Evolutionary conservation across 2,888 invertebrate genomes (phyloP), one percentile per base, ranked within the genome.

Genomic region (Oscheius onirici): DNA sequence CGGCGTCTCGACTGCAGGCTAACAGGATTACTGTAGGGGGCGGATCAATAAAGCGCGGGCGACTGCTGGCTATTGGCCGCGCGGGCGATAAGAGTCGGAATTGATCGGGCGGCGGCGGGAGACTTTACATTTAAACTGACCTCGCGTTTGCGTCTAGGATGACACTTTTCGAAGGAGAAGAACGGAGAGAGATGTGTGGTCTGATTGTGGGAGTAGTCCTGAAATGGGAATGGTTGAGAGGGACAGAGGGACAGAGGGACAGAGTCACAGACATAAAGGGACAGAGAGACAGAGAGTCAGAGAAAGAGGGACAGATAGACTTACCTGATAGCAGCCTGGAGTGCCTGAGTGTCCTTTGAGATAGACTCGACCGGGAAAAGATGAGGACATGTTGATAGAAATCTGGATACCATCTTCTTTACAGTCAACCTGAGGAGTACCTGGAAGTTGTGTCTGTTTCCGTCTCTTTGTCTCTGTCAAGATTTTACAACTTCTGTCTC

Each of bases 141-240:
- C 70, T 70, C 55, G n/a, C 70, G n/a, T 52, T 70, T 61, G 13
- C 70, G 49, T 41, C 70, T 51, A 15, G 41, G 40, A 26, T 70
- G 70, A 40, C 70, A 70, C 13, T 54, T 41, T 17, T 70, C 63
- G 43, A 55, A 70, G 15, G 20, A 41, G 54, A 70, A 70, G 13
- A 52, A 10, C 5, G 55, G 54, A 2, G 28, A 5, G 24, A 61
- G 40, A 6, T 24, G n/a, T 3, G 13, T 41, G 6, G 52, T 22
- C 8, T 52, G 34, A 6, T 40, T 52, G 17, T 51, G 24, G 1
- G 24, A n/a, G 34, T 49, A 70, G 28, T 70, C 70, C 61, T 69
- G 17, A 43, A 44, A n/a, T n/a, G 17, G 3, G 51, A 3, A 20
- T 66, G 15, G 8, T 8, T 34, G 34, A 8, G 34, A 34, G 8